Evolutionary conservation across 2,113 vertebrate species (phyloP), one percentile per base, ranked within the genome.

Genomic region (Alligator mississippiensis): DNA sequence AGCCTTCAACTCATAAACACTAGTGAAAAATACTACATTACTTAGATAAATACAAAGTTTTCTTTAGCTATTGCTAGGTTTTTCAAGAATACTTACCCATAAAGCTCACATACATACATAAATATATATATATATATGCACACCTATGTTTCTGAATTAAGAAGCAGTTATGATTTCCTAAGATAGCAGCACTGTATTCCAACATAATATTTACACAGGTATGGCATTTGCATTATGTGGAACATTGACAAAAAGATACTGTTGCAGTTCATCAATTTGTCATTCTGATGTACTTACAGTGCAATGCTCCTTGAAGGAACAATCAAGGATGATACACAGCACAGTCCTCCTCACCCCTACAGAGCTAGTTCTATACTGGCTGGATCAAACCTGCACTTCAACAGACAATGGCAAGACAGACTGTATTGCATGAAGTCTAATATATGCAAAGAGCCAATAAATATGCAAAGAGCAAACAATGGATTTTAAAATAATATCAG

Each of bases 271-370:
- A 98, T 98, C 98, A 95, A 98, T 98, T 98, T 98, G 98, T 98
- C 98, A 98, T 98, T 98, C 97, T 98, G 97, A 98, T 98, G 99
- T 99, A 99, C 99, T 99, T 99, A 99, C 99, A 99, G 98, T 98
- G 98, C 98, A 99, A 98, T 98, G 98, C 98, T 98, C 98, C 98
- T 98, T 98, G 98, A 98, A 99, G 98, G 98, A 98, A 99, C 99
- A 98, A 98, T 99, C 98, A 98, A 98, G 98, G 99, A 98, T 98
- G 99, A 98, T 96, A 98, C 98, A 99, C 98, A 98, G 99, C 98
- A 98, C 98, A 98, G 98, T 98, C 98, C 98, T 98, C 98, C 98
- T 98, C 98, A 99, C 98, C 98, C 98, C 98, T 98, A 98, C 93
- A 98, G 97, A 98, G 97, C 99, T 99, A 99, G 98, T 98, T 97